Evolutionary conservation across 2,888 invertebrate genomes (phyloP).

Genomic region (Helobdella robusta): DNA sequence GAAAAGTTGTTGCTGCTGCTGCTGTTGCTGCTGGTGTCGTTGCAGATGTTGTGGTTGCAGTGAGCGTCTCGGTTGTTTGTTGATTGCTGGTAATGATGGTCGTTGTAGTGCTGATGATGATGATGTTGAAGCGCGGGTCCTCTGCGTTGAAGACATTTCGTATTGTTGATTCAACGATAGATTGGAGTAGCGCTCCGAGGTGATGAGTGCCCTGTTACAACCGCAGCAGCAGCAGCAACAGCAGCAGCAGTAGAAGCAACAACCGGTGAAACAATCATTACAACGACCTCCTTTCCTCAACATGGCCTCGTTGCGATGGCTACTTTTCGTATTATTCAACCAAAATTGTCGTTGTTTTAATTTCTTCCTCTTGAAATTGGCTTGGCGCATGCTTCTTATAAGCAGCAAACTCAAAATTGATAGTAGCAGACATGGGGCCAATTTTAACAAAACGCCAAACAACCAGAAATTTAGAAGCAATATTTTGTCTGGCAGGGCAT

Average conservation of each 20-base stretch:
- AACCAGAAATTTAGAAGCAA: conserved; percentile 70
- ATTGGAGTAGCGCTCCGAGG: too few relatives aligned
- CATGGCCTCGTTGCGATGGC: background rate
- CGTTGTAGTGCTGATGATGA: too few relatives aligned
- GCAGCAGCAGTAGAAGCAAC: conserved; percentile 9
- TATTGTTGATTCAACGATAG: too few relatives aligned
- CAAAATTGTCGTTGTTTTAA: background rate
- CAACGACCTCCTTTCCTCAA: background rate
- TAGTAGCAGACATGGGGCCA: conserved; percentile 4
- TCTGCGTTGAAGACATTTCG: too few relatives aligned
- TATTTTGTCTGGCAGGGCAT: conserved; percentile 38
- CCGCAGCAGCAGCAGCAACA: conserved; percentile 12
- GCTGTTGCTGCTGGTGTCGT: conserved; percentile 39
- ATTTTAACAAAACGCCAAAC: conserved; percentile 80
- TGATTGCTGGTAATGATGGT: too few relatives aligned
- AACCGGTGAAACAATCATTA: background rate
- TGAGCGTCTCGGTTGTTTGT: too few relatives aligned
- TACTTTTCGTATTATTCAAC: background rate
- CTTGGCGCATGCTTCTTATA: background rate
- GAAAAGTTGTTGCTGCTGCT: background rate
- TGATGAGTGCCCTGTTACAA: conserved; percentile 55
- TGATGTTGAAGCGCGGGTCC: too few relatives aligned
- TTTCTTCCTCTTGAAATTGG: background rate
- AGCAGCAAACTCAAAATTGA: conserved; percentile 5
- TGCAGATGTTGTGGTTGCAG: background rate